Conservation (phyloP, 2,113 vertebrate species). For the Solea solea region DNA sequence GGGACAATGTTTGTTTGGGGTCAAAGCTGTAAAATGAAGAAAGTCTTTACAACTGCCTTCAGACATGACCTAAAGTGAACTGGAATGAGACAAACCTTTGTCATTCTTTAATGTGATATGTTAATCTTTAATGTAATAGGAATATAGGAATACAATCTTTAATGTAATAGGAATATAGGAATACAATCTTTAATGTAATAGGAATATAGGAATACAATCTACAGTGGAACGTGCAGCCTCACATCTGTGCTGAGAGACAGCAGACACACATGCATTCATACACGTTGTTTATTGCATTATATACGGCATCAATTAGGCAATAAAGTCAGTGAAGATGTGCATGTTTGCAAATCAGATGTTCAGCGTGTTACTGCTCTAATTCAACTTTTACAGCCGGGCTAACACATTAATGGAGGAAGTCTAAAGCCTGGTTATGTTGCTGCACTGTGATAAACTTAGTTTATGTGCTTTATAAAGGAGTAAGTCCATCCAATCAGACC, state of each 20-base stretch:
- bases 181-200: too few species aligned
- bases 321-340: conserved; percentile 49
- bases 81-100: too few species aligned
- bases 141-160: too few species aligned
- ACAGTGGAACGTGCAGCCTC: background rate
- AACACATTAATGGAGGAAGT: conserved; percentile 31
- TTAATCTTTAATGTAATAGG: too few species aligned
- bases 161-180: too few species aligned
- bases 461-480: conserved; percentile 10
- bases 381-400: conserved; percentile 27
- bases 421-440: conserved; percentile 24
- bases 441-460: conserved; percentile 13
- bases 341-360: conserved; percentile 57
- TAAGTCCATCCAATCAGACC: background rate
- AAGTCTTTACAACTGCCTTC: too few species aligned
- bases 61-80: too few species aligned
- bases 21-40: conserved; percentile 14
- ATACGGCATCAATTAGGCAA: conserved; percentile 38
- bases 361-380: conserved; percentile 33
- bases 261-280: conserved; percentile 8
- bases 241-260: background rate
- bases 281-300: conserved; percentile 31
- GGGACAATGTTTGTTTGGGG: too few species aligned
- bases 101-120: too few species aligned
- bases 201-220: too few species aligned